Conservation (phyloP, 2,888 invertebrate genomes). For the Sinodicranocentrus sp. region DNA sequence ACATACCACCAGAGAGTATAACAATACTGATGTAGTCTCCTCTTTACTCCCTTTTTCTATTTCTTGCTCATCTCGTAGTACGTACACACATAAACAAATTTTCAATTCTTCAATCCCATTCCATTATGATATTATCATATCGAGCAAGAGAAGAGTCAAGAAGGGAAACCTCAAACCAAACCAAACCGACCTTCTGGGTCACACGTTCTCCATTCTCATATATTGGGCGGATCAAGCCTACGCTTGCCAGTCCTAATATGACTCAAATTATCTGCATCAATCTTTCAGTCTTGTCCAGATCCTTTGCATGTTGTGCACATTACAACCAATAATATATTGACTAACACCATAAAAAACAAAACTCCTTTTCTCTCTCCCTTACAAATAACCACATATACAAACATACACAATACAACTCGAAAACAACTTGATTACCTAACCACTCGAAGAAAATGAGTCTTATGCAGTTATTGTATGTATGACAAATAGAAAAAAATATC, state of each 20-base stretch:
- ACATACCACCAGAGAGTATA: no score
- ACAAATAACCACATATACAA: not conserved
- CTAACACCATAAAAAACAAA: slow-evolving; percentile 21
- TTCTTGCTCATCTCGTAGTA: slow-evolving; percentile 16
- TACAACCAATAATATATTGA: slow-evolving; percentile 43
- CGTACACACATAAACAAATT: slow-evolving; percentile 21
- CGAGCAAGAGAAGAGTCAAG: slow-evolving; percentile 19
- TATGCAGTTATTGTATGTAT: no score
- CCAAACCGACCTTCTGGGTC: slow-evolving; percentile 76
- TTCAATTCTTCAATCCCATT: slow-evolving; percentile 34
- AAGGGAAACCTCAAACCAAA: slow-evolving; percentile 64
- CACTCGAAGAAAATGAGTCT: slow-evolving; percentile 23
- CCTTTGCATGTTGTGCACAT: slow-evolving; percentile 20
- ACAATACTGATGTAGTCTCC: not conserved
- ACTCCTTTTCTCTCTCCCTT: not conserved
- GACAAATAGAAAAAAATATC: no score
- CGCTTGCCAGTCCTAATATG: slow-evolving; percentile 75
- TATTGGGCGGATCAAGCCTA: slow-evolving; percentile 75
- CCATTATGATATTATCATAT: slow-evolving; percentile 27
- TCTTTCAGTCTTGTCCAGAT: slow-evolving; percentile 67
- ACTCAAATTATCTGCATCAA: slow-evolving; percentile 74
- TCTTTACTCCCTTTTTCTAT: slow-evolving; percentile 24
- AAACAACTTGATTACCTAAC: slow-evolving; percentile 64
- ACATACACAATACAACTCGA: not conserved
- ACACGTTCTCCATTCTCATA: slow-evolving; percentile 66